These are phyloP conservation scores for Onthophagus taurus DNA, from an alignment of 1,140 invertebrate genomes.

Conservation along the genomic window DNA sequence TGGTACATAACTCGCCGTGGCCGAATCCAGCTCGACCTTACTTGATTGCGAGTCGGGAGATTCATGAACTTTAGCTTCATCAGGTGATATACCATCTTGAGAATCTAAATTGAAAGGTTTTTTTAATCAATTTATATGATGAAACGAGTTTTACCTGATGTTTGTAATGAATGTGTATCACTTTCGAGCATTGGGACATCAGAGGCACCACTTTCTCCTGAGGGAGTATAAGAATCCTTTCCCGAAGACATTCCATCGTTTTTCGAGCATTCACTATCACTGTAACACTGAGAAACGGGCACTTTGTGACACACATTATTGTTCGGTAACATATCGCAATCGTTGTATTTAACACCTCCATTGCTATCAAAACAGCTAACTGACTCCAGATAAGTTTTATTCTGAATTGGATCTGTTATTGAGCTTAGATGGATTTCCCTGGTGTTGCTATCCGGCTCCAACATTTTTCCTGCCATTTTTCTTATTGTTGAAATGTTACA, in stretches of 20 bases:
- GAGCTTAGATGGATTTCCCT: conserved; percentile 7
- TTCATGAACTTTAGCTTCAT: not conserved
- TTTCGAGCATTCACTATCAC: too few species aligned
- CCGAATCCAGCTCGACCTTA: not conserved
- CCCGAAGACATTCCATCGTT: too few species aligned
- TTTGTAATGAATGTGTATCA: conserved; percentile 10
- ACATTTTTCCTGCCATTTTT: conserved; percentile 8
- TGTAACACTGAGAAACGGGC: not conserved
- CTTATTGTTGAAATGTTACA: conserved; percentile 4
- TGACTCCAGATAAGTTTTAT: not conserved
- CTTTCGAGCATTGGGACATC: conserved; percentile 7
- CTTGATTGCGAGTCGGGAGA: not conserved
- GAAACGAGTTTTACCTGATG: conserved; percentile 12
- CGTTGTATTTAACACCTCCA: conserved; percentile 8
- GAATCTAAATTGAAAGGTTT: not conserved
- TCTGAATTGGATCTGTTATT: conserved; percentile 1
- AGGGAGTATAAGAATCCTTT: conserved; percentile 2
- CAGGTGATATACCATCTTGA: not conserved
- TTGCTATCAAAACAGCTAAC: conserved; percentile 11
- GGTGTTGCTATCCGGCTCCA: conserved; percentile 9
- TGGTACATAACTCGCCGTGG: not conserved
- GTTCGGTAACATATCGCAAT: conserved; percentile 1
- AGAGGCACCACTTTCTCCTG: conserved; percentile 13
- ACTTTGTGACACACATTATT: not conserved
- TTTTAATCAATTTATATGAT: not conserved